phyloP scores from a whole-genome alignment of 1,140 invertebrate genomes.

The Nixonia krombeini region DNA sequence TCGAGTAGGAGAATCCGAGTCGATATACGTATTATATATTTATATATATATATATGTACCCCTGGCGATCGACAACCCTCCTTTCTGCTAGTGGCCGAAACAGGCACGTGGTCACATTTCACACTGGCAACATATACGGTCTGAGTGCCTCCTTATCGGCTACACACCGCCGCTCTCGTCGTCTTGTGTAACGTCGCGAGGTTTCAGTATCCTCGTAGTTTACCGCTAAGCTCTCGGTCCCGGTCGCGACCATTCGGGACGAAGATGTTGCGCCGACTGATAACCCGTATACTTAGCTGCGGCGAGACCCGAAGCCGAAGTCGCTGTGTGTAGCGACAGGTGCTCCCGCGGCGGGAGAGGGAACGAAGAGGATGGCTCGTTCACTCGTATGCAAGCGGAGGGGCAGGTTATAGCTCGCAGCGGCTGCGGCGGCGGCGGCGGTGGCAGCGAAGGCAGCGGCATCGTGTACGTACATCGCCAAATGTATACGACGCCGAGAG shows the following conservation, averaged over 20 bases:
- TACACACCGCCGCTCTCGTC: not conserved
- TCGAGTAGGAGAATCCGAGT: too few species aligned
- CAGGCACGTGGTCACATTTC: slow-evolving; percentile 1
- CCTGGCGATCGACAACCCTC: too few species aligned
- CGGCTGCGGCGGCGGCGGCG: slow-evolving; percentile 39
- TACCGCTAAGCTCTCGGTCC: too few species aligned
- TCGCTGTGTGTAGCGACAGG: slow-evolving; percentile 63
- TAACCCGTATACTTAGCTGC: slow-evolving; percentile 69
- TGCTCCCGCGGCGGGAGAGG: slow-evolving; percentile 61
- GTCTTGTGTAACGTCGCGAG: too few species aligned
- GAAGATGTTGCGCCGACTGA: slow-evolving; percentile 70
- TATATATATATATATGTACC: too few species aligned
- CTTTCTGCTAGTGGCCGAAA: not conserved
- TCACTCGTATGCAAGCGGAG: slow-evolving; percentile 40
- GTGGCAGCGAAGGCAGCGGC: slow-evolving; percentile 36
- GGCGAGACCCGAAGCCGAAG: slow-evolving; percentile 61
- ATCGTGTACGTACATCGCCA: slow-evolving; percentile 48
- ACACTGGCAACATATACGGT: not conserved
- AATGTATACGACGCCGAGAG: slow-evolving; percentile 13
- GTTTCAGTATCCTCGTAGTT: not conserved
- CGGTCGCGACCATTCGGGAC: slow-evolving; percentile 55
- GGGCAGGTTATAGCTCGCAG: slow-evolving; percentile 53
- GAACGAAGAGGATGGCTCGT: slow-evolving; percentile 59
- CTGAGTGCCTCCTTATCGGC: not conserved
- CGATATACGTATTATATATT: too few species aligned